These are phyloP conservation scores for Yponomeuta evonymella DNA, from an alignment of 2,888 invertebrate species.

Conservation along the genomic window DNA sequence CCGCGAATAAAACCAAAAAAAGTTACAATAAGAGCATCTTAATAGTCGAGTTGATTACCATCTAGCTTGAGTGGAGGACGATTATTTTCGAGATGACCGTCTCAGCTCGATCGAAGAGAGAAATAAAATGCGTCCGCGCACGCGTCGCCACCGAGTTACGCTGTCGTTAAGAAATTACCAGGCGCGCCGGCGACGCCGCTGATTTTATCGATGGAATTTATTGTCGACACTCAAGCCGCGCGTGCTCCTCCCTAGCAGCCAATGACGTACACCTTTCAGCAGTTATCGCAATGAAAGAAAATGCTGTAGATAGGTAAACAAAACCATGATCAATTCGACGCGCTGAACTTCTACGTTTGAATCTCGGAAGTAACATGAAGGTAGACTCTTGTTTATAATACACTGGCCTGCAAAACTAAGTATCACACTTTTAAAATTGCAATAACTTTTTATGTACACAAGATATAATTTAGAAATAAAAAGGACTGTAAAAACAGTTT, in stretches of 20 bases:
- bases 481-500: no score
- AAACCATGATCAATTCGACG: not conserved
- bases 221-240: conserved; percentile 62
- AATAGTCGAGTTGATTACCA: conserved; percentile 72
- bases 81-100: conserved; percentile 68
- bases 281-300: conserved; percentile 4
- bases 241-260: conserved; percentile 37
- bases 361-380: not conserved
- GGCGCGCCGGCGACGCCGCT: conserved; percentile 59
- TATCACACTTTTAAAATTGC: no score
- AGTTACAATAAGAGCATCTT: conserved; percentile 67
- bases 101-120: conserved; percentile 47
- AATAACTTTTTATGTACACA: no score
- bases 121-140: conserved; percentile 71
- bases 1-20: conserved; percentile 46
- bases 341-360: not conserved
- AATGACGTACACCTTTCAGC: conserved; percentile 11
- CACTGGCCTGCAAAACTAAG: no score
- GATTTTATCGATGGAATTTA: conserved; percentile 77
- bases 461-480: no score
- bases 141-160: conserved; percentile 74
- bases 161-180: conserved; percentile 75
- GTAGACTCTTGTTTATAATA: not conserved
- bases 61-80: conserved; percentile 72
- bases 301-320: not conserved